Percentiles rank a stretch among this genome's conserved stretches.
These are phyloP conservation scores for Chrysocyon brachyurus DNA, from an alignment of 2,797 vertebrate genomes.

Conservation along the genomic window DNA sequence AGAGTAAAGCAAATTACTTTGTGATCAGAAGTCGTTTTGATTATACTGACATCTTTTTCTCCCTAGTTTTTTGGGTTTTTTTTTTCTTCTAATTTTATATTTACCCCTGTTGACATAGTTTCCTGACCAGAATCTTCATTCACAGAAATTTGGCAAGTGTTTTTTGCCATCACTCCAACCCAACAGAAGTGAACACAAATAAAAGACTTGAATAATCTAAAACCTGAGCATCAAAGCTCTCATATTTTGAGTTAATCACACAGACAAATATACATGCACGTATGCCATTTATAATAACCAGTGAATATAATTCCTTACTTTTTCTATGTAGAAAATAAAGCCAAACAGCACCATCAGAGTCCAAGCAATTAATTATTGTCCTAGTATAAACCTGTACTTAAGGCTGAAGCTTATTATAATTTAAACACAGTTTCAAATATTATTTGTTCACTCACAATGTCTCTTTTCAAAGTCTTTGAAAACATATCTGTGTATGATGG, in stretches of 20 bases:
- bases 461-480: neutral
- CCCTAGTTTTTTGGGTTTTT: too few species aligned
- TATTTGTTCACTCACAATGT: neutral
- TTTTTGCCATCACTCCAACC: neutral
- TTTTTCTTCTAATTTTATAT: neutral
- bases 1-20: neutral
- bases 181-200: neutral
- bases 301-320: neutral
- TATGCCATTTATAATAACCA: neutral
- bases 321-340: conserved; percentile 34
- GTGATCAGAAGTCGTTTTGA: neutral
- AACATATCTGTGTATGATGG: neutral
- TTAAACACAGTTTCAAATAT: neutral
- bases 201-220: conserved; percentile 3
- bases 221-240: neutral
- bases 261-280: neutral
- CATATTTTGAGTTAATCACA: neutral
- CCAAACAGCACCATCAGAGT: neutral
- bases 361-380: neutral
- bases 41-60: neutral
- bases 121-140: neutral
- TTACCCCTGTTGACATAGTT: neutral
- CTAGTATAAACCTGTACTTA: neutral
- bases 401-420: neutral
- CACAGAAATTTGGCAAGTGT: neutral